These are phyloP conservation scores for Muscidifurax raptorellus DNA, from an alignment of 1,140 invertebrate genomes.

Conservation along the genomic window DNA sequence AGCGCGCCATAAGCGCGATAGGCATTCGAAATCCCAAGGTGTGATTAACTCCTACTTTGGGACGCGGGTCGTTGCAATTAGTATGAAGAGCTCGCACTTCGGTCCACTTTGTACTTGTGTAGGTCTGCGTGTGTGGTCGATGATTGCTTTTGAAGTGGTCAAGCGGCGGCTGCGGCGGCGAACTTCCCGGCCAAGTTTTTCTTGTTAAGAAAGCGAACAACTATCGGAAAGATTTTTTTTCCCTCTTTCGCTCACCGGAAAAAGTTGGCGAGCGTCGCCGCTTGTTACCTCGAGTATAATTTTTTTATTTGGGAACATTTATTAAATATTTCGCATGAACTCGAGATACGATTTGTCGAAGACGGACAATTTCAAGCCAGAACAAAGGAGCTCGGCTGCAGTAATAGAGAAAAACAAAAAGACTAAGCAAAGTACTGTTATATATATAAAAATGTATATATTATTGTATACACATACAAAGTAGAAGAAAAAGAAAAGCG, in stretches of 20 bases:
- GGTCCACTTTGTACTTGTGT: background rate
- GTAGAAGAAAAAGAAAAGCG: background rate
- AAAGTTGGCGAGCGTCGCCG: background rate
- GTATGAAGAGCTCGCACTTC: background rate
- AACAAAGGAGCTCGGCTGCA: background rate
- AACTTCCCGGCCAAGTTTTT: background rate
- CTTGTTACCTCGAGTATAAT: background rate
- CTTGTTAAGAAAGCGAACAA: background rate
- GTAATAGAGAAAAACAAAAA: no score
- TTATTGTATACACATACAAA: background rate
- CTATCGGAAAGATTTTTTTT: slow-evolving; percentile 19
- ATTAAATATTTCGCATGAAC: background rate
- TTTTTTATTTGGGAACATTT: background rate
- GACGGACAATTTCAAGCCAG: no score
- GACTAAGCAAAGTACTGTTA: no score
- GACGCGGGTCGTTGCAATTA: slow-evolving; percentile 33
- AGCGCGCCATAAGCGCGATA: slow-evolving; percentile 20
- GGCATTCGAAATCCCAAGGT: slow-evolving; percentile 29
- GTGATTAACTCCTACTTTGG: slow-evolving; percentile 35
- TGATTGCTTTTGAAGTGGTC: slow-evolving; percentile 30
- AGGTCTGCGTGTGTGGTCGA: background rate
- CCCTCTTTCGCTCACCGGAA: background rate
- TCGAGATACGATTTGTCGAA: background rate
- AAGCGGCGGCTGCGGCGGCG: background rate
- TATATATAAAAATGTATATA: no score